Base-by-base conservation (phyloP, 2,113 vertebrate species). In the Gnathonemus echidnorhynchus region DNA sequence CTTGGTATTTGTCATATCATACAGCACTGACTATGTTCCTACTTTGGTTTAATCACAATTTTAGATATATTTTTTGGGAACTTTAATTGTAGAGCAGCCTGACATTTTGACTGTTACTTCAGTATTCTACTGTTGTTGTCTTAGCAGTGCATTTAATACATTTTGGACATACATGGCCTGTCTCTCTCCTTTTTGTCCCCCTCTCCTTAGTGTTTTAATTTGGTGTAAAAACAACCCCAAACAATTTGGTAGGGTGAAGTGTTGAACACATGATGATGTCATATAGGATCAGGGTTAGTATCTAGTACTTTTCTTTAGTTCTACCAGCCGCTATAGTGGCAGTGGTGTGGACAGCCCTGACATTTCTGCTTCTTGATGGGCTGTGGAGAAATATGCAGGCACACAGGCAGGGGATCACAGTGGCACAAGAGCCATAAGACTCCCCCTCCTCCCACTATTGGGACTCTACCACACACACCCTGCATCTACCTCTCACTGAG, bases 391-490 rank as follows among this genome's bases (percentile, higher is more conserved):
- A 45, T 10, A 42, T 31, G 48, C 24, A 52, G 70, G 39, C 88
- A 24, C 35, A 7, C 50, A 42, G 74, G 89, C 50, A 89, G 80
- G 31, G 39, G 80, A 24, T 24, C 42, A 62, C 77, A n/a, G 10
- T 70, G 31, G 19, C 77, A 84, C 19, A 35, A 48, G 80, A 89
- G 50, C 50, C 2, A 8, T 48, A 45, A 48, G n/a, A 24, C 19
- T n/a, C 56, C 56, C 17, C 19, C 42, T 19, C 27, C 77, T 24
- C 48, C 42, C 45, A 19, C 89, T 70, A 88, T 89, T 50, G 77
- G 74, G 35, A 66, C 94, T 89, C 93, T 91, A 93, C 91, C 86
- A 84, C 88, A 91, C 89, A 91, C 88, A 48, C 83, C 91, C 89
- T 62, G 52, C 77, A 86, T 89, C 80, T 89, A 56, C 88, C 88